A percentile compares a stretch with the other conserved stretches of the same genome.
These are phyloP conservation scores for Enteromius unitaeniatus DNA, from an alignment of 2,797 vertebrate species.

Conservation along the genomic window DNA sequence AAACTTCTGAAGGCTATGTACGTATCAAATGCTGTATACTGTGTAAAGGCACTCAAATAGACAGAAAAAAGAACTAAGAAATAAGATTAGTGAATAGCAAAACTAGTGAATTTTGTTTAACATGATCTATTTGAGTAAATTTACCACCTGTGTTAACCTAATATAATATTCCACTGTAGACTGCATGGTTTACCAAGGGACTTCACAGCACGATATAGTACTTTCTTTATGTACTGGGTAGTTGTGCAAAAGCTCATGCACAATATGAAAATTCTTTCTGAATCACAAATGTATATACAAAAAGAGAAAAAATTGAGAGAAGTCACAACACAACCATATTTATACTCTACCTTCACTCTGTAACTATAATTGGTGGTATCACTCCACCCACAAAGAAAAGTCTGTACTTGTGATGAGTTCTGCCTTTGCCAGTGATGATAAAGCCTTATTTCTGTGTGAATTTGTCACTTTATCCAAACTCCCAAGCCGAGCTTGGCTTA, in stretches of 20 bases:
- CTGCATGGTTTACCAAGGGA: not conserved
- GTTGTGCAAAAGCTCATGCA: conserved; percentile 30
- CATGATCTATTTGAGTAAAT: conserved; percentile 78
- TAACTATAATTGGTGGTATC: conserved; percentile 74
- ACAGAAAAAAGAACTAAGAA: not conserved
- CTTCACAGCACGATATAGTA: not conserved
- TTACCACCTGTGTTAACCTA: conserved; percentile 25
- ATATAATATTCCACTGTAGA: conserved; percentile 4
- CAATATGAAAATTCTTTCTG: conserved; percentile 10
- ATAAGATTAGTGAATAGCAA: not conserved
- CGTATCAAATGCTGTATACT: not conserved
- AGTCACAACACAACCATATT: conserved; percentile 43
- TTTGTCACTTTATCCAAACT: conserved; percentile 64
- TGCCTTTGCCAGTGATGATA: conserved; percentile 31
- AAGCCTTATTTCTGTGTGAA: conserved; percentile 49
- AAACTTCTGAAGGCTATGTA: not conserved
- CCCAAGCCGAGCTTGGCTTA: conserved; percentile 76
- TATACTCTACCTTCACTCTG: conserved; percentile 44
- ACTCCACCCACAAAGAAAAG: conserved; percentile 70
- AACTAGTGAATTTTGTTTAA: conserved; percentile 78
- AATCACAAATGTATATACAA: not conserved
- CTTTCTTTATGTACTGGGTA: conserved; percentile 46
- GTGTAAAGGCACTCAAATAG: not conserved
- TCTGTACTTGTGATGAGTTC: conserved; percentile 67
- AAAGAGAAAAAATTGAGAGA: not conserved